A percentile compares a stretch with the other conserved stretches of the same genome.
These are phyloP conservation scores for Spea bombifrons DNA, from an alignment of 2,113 vertebrate genomes.

Conservation along the genomic window DNA sequence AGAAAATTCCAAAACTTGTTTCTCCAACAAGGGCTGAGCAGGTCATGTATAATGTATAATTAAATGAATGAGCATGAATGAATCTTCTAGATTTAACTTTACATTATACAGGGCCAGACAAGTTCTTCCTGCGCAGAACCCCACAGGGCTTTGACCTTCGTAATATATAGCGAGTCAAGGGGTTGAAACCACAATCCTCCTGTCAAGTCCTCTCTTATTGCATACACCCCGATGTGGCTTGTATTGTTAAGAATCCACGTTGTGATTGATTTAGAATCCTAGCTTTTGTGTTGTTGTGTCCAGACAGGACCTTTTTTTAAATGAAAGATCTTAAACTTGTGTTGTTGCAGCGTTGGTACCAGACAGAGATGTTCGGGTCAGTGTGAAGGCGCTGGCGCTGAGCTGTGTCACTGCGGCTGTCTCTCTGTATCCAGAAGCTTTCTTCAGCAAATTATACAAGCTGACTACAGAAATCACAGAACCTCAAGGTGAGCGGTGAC, in stretches of 20 bases:
- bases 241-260: not conserved
- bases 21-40: no score
- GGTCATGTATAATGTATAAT: no score
- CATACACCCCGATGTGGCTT: not conserved
- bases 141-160: no score
- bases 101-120: no score
- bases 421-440: slow-evolving; percentile 84
- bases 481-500: slow-evolving; percentile 65
- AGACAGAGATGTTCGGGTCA: slow-evolving; percentile 91
- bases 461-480: slow-evolving; percentile 71
- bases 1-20: no score
- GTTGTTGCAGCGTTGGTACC: slow-evolving; percentile 76
- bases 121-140: no score
- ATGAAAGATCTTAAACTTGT: not conserved
- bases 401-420: slow-evolving; percentile 88
- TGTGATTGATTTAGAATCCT: not conserved
- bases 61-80: no score
- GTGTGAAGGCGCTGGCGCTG: slow-evolving; percentile 92
- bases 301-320: not conserved
- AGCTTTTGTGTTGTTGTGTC: not conserved
- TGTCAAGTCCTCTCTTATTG: not conserved
- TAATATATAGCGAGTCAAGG: no score
- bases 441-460: slow-evolving; percentile 89
- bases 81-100: no score
- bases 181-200: no score